phyloP scores from a whole-genome alignment of 2,888 invertebrate species.

The Lasioglossum vierecki region DNA sequence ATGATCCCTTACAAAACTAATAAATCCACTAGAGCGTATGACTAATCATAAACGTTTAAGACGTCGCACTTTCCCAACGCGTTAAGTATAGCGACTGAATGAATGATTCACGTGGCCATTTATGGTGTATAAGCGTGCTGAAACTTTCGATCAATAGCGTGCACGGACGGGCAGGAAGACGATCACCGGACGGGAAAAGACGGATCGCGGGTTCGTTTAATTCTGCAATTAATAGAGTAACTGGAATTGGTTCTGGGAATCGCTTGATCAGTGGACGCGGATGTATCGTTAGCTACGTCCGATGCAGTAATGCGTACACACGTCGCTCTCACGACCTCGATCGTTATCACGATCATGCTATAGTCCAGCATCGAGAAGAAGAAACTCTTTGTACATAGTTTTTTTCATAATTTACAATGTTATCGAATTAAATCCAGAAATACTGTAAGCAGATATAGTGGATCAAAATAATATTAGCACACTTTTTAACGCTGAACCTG shows the following conservation, averaged over 20 bases:
- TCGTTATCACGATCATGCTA: constrained; percentile 40
- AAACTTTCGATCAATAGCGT: constrained; percentile 7
- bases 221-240: constrained; percentile 33
- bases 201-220: constrained; percentile 13
- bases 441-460: no score
- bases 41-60: not conserved
- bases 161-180: not conserved
- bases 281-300: constrained; percentile 30
- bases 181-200: constrained; percentile 4
- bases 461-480: no score
- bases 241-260: constrained; percentile 50
- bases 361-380: not conserved
- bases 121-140: not conserved
- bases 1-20: not conserved
- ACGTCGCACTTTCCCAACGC: not conserved
- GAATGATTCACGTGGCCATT: constrained; percentile 4
- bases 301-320: constrained; percentile 38
- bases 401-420: not conserved
- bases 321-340: constrained; percentile 44
- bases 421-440: not conserved
- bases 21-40: not conserved
- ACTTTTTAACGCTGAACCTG: no score
- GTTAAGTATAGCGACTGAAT: constrained; percentile 1
- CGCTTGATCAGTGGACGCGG: constrained; percentile 26
- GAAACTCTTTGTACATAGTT: no score